phyloP scores from a whole-genome alignment of 2,888 invertebrate species.

The Mycalesis mineus region DNA sequence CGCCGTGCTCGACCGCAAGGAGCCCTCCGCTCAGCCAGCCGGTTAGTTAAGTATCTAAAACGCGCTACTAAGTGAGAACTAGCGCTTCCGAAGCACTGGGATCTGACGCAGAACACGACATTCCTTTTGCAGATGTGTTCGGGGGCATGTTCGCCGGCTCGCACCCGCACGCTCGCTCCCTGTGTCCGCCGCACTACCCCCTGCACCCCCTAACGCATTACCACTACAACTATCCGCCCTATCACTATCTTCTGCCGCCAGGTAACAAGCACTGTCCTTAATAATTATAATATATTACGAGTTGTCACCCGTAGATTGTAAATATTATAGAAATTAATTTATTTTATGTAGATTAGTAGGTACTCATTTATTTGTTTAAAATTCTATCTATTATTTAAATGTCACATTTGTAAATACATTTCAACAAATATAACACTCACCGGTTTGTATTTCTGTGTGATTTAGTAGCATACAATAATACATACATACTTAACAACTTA shows the following conservation, averaged over 20 bases:
- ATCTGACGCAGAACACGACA: constrained; percentile 47
- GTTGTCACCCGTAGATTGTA: neutral
- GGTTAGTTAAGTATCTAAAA: constrained; percentile 77
- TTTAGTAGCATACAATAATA: too few species aligned
- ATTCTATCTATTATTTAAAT: too few species aligned
- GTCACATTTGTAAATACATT: too few species aligned
- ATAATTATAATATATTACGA: neutral
- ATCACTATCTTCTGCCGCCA: constrained; percentile 71
- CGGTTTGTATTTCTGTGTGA: too few species aligned
- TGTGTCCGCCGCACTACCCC: constrained; percentile 73
- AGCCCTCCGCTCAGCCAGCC: constrained; percentile 75
- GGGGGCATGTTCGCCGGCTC: constrained; percentile 67
- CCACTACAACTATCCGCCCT: constrained; percentile 70
- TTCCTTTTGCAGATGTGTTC: constrained; percentile 72
- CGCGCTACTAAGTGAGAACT: constrained; percentile 68
- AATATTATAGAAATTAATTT: neutral
- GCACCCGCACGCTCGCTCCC: constrained; percentile 69
- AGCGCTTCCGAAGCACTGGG: constrained; percentile 61
- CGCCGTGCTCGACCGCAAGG: constrained; percentile 74
- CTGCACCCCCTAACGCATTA: constrained; percentile 73
- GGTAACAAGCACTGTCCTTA: constrained; percentile 51
- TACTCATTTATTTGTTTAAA: too few species aligned
- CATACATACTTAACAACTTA: too few species aligned
- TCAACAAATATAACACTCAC: too few species aligned
- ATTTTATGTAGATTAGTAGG: too few species aligned